phyloP scores from a whole-genome alignment of 1,140 invertebrate species.

The Cydia fagiglandana region DNA sequence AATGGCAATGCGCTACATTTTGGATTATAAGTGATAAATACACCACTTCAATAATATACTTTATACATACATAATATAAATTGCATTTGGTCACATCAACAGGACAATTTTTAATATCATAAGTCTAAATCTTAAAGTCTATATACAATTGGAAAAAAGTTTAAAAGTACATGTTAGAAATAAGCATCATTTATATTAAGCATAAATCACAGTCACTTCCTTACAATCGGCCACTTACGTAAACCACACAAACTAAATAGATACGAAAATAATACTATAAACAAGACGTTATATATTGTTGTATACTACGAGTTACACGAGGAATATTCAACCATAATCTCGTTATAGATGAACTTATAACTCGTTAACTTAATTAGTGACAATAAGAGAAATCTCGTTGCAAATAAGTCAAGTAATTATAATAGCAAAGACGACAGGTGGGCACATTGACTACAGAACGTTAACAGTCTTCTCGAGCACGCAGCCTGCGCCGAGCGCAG shows the following conservation, averaged over 20 bases:
- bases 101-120: constrained; percentile 49
- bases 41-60: constrained; percentile 41
- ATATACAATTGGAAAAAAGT: constrained; percentile 65
- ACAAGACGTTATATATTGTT: constrained; percentile 5
- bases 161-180: constrained; percentile 64
- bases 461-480: constrained; percentile 46
- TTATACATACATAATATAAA: constrained; percentile 49
- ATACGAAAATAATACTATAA: constrained; percentile 19
- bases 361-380: constrained; percentile 18
- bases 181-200: constrained; percentile 74
- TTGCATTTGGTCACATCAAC: constrained; percentile 67
- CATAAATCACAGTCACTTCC: constrained; percentile 76
- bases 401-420: constrained; percentile 42
- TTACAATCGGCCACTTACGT: constrained; percentile 51
- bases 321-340: not conserved
- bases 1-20: not conserved
- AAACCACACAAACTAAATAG: constrained; percentile 40
- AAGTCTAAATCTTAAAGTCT: constrained; percentile 60
- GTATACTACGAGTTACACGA: not conserved
- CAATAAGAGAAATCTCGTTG: constrained; percentile 17
- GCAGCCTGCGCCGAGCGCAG: constrained; percentile 45
- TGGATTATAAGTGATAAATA: constrained; percentile 35
- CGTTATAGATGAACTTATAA: not conserved
- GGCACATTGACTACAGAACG: constrained; percentile 68
- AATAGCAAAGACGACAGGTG: constrained; percentile 61